These are phyloP conservation scores for Myopa tessellatipennis DNA, from an alignment of 2,888 invertebrate species.

Conservation along the genomic window DNA sequence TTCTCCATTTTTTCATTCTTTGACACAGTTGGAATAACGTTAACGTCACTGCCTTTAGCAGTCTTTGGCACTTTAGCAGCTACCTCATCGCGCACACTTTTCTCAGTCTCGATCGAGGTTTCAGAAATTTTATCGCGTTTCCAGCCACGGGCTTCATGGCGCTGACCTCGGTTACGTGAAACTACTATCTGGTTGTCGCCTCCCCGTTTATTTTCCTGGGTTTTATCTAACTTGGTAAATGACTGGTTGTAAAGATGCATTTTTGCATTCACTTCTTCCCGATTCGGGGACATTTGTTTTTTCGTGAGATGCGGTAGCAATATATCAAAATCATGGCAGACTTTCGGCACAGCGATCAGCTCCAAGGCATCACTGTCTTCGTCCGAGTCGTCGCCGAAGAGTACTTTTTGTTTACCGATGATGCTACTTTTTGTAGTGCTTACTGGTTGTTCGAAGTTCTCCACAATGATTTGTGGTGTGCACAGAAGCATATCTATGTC, in stretches of 20 bases:
- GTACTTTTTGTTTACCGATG: slow-evolving; percentile 39
- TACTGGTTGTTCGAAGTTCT: slow-evolving; percentile 38
- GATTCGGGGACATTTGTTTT: slow-evolving; percentile 13
- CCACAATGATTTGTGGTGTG: slow-evolving; percentile 48
- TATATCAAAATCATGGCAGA: slow-evolving; percentile 48
- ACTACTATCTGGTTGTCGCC: not conserved
- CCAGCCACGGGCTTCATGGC: slow-evolving; percentile 42
- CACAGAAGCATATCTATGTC: slow-evolving; percentile 48
- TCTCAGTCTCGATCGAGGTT: too few relatives aligned
- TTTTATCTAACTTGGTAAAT: slow-evolving; percentile 35
- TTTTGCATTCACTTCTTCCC: not conserved
- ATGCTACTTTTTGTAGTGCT: slow-evolving; percentile 34
- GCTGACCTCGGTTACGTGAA: slow-evolving; percentile 41
- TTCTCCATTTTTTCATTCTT: too few relatives aligned
- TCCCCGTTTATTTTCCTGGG: not conserved
- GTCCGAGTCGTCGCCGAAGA: slow-evolving; percentile 47
- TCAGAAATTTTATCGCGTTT: not conserved
- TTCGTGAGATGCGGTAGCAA: slow-evolving; percentile 46
- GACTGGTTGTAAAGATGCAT: not conserved
- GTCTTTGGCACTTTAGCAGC: too few relatives aligned
- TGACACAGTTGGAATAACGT: too few relatives aligned
- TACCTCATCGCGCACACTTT: too few relatives aligned
- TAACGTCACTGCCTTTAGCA: too few relatives aligned
- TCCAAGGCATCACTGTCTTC: slow-evolving; percentile 43
- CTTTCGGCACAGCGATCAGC: slow-evolving; percentile 44